Conservation (phyloP, 2,797 vertebrate species). For the Cygnus olor region DNA sequence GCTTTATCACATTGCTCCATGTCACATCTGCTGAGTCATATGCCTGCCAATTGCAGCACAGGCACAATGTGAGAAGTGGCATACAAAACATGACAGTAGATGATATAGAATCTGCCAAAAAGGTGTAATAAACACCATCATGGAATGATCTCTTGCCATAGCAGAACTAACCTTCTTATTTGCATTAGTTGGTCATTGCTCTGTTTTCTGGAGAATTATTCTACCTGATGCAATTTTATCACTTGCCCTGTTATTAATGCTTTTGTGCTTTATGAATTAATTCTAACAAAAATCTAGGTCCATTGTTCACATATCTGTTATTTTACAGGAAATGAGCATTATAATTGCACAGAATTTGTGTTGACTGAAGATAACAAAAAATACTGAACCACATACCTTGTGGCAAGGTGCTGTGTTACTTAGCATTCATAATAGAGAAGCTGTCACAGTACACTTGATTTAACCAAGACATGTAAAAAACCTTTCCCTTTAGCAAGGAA, state of each 20-base stretch:
- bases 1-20: not conserved
- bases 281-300: not conserved
- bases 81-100: not conserved
- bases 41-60: not conserved
- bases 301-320: not conserved
- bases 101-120: not conserved
- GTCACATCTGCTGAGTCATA: not conserved
- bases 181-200: not conserved
- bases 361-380: not conserved
- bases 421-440: not conserved
- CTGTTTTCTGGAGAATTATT: not conserved
- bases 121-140: not conserved
- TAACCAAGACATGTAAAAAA: not conserved
- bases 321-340: constrained; percentile 16
- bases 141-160: not conserved
- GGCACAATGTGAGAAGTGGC: not conserved
- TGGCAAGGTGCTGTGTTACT: not conserved
- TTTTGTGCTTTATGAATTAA: not conserved
- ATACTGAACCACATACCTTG: not conserved
- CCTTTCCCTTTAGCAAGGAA: not conserved
- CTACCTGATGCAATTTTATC: not conserved
- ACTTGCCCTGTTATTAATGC: not conserved
- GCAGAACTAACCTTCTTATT: not conserved
- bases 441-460: not conserved
- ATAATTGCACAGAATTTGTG: not conserved